A percentile compares a stretch with the other conserved stretches of the same genome.
Conservation (phyloP, 2,797 vertebrate species). For the Coreius guichenoti region DNA sequence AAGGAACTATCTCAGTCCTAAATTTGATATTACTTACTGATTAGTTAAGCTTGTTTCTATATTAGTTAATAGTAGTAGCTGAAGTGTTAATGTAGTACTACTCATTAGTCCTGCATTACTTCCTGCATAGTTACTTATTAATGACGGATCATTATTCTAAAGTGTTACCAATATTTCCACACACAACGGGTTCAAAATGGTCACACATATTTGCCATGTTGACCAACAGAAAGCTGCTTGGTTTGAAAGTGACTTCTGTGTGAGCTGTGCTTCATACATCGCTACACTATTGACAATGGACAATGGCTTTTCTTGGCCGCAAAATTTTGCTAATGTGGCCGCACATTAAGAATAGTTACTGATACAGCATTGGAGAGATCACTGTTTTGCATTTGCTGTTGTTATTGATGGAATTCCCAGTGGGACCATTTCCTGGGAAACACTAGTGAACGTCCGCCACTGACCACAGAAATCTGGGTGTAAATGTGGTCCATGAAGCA, state of each 20-base stretch:
- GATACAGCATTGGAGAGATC: not conserved
- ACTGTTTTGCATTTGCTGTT: not conserved
- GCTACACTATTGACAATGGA: not conserved
- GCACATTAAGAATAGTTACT: not conserved
- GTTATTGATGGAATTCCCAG: not conserved
- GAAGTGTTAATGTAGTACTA: no score
- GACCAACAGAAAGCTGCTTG: not conserved
- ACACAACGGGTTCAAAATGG: not conserved
- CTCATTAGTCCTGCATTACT: no score
- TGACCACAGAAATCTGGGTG: not conserved
- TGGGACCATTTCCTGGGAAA: not conserved
- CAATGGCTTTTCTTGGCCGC: not conserved
- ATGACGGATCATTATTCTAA: no score
- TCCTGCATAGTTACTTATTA: no score
- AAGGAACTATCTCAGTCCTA: no score
- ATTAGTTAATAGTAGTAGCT: no score
- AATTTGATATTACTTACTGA: no score
- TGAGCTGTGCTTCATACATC: not conserved
- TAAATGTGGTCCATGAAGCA: not conserved
- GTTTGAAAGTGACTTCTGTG: not conserved
- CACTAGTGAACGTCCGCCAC: not conserved
- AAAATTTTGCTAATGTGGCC: not conserved
- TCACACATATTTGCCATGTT: not conserved
- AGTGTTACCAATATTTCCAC: not conserved
- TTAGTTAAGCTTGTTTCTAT: no score